These are phyloP conservation scores for Myodes glareolus DNA, from an alignment of 2,113 vertebrate species.

Conservation along the genomic window DNA sequence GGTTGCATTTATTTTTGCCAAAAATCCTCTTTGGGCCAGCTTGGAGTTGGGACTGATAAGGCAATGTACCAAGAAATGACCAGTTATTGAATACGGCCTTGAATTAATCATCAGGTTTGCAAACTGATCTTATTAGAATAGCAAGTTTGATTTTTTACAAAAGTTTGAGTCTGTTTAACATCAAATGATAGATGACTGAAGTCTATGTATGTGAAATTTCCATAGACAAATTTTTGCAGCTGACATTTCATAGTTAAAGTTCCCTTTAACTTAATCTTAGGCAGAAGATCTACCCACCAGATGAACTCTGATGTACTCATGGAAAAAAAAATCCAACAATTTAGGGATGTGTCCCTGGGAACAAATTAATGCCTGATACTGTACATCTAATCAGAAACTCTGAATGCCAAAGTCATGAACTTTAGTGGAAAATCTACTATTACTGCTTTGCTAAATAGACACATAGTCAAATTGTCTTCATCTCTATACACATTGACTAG, in stretches of 20 bases:
- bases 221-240: not conserved
- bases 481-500: not conserved
- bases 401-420: not conserved
- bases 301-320: not conserved
- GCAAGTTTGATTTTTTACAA: not conserved
- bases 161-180: not conserved
- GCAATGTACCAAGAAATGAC: not conserved
- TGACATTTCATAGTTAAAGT: conserved; percentile 1
- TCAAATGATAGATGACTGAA: not conserved
- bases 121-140: not conserved
- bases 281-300: not conserved
- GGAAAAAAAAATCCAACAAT: conserved; percentile 8
- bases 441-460: not conserved
- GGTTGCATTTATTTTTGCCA: not conserved
- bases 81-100: not conserved
- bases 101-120: conserved; percentile 29
- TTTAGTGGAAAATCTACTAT: not conserved
- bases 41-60: not conserved
- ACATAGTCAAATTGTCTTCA: not conserved
- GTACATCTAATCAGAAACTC: not conserved
- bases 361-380: not conserved
- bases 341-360: not conserved
- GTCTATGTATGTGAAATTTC: not conserved
- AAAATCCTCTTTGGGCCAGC: not conserved
- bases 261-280: not conserved